Percentiles rank a stretch among this genome's conserved stretches.
These are phyloP conservation scores for Drosophila paulistorum DNA, from an alignment of 1,140 invertebrate species.

Conservation along the genomic window DNA sequence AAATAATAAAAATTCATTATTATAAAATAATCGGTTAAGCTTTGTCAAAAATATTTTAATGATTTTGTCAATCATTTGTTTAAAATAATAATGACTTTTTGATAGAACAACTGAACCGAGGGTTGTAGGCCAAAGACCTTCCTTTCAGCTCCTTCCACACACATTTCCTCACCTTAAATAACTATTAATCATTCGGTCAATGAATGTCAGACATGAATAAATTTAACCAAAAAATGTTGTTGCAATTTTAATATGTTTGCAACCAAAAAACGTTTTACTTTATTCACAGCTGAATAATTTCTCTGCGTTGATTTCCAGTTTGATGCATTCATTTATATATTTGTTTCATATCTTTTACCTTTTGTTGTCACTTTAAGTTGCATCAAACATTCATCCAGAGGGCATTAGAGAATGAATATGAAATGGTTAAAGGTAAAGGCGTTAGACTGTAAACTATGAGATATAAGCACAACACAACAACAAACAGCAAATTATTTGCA, in stretches of 20 bases:
- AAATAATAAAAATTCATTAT: conserved; percentile 25
- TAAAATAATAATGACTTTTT: conserved; percentile 62
- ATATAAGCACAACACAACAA: conserved; percentile 33
- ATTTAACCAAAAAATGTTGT: conserved; percentile 25
- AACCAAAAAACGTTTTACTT: conserved; percentile 5
- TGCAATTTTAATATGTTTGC: conserved; percentile 51
- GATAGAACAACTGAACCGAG: conserved; percentile 32
- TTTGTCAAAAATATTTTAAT: conserved; percentile 51
- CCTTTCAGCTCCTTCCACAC: neutral
- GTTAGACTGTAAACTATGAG: conserved; percentile 75
- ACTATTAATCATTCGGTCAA: conserved; percentile 64
- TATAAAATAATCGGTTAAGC: conserved; percentile 25
- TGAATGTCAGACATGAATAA: conserved; percentile 3
- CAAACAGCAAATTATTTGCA: conserved; percentile 31
- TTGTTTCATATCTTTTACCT: conserved; percentile 55
- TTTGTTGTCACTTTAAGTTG: conserved; percentile 25
- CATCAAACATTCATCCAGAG: conserved; percentile 35
- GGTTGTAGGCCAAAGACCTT: conserved; percentile 18
- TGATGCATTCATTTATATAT: conserved; percentile 74
- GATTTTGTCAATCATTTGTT: conserved; percentile 68
- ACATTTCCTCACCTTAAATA: neutral
- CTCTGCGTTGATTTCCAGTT: conserved; percentile 50
- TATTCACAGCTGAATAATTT: conserved; percentile 54
- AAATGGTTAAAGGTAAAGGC: conserved; percentile 40
- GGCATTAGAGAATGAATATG: conserved; percentile 69